Evolutionary conservation across 2,888 invertebrate species (phyloP).

Genomic region (Lasioglossum vierecki): DNA sequence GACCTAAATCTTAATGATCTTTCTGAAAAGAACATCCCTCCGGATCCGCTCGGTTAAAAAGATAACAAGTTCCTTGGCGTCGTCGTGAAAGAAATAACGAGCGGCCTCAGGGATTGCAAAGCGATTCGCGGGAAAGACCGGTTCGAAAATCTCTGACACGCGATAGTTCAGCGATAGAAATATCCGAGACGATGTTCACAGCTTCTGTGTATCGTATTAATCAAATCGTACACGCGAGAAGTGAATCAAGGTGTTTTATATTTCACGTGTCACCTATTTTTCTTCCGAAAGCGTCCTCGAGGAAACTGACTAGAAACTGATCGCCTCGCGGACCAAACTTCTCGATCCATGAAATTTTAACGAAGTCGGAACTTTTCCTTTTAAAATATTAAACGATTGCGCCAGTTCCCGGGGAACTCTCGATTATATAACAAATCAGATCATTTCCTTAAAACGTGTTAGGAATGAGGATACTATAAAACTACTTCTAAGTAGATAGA

Average conservation of each 20-base stretch:
- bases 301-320: not conserved
- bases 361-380: not conserved
- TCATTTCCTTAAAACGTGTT: not conserved
- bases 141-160: not conserved
- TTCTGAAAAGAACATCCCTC: not conserved
- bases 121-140: not conserved
- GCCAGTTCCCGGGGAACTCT: not conserved
- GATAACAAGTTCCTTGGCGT: not conserved
- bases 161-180: not conserved
- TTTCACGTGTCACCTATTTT: not conserved
- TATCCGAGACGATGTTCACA: not conserved
- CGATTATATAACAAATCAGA: not conserved
- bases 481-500: too few species aligned
- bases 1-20: slow-evolving; percentile 24
- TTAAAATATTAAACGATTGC: not conserved
- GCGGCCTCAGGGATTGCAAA: not conserved
- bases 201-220: not conserved
- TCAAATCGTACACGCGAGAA: not conserved
- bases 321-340: not conserved
- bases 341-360: slow-evolving; percentile 5
- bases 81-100: slow-evolving; percentile 1
- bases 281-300: not conserved
- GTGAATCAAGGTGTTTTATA: not conserved
- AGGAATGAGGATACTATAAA: not conserved
- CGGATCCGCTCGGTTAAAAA: not conserved